Base-by-base conservation (phyloP, 2,888 invertebrate species). In the Timema podura region DNA sequence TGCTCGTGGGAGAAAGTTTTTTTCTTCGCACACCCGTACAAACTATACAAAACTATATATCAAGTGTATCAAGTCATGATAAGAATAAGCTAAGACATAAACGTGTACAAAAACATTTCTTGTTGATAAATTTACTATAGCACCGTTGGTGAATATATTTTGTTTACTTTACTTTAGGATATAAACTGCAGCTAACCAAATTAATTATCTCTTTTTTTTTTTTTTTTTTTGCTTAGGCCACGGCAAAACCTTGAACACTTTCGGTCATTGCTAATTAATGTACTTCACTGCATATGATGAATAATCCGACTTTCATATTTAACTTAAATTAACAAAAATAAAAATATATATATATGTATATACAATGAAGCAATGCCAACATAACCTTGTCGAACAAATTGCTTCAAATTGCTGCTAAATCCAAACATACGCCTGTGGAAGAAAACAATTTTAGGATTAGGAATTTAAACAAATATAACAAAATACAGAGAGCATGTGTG, bases 321-420 rank as follows among this genome's bases (percentile, higher is more conserved):
- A 61, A 61, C 61, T 61, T 61, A 61, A 13, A 67, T 47, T 30
- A 70, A 66, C 66, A 54, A 68, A 71, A 64, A 67, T 49, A 30
- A 48, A 71, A n/a, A n/a, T n/a, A 48, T 68, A 49, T 57, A 68
- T 71, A 71, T 64, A 64, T 65, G 66, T 65, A 70, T 70, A 54
- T 61, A 61, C 61, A 70, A 57, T 65, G 70, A 70, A 70, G 70
- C 70, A 57, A 47, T 70, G 65, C 65, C 65, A 65, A 70, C 65
- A 70, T 30, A 49, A 66, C 57, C 66, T 46, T 66, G 54, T 54
- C 68, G 64, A 68, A 66, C 57, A 65, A 70, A 70, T 65, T 70
- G 70, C 70, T 74, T 78, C 79, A 70, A 75, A 76, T 70, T 87
- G 86, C 75, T 81, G 68, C 71, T 71, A 71, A 57, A 64, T 68